Evolutionary conservation across 2,888 invertebrate genomes (phyloP).

Genomic region (Lochmaea crataegi): DNA sequence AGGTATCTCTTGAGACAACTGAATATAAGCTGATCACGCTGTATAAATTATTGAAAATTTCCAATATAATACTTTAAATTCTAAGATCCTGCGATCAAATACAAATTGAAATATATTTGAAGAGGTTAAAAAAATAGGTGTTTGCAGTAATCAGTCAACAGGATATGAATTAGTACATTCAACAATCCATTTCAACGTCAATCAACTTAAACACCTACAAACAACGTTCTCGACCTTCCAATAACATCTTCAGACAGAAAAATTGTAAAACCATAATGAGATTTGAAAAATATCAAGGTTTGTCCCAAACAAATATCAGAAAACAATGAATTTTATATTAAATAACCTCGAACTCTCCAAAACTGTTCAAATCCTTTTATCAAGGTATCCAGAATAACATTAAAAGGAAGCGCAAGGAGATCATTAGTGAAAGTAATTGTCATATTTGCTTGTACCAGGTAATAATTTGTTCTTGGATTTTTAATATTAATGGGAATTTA

Average conservation of each 20-base stretch:
- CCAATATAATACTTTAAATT: too few species aligned
- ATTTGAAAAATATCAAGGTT: slow-evolving; percentile 2
- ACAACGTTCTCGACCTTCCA: slow-evolving; percentile 6
- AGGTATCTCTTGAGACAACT: too few species aligned
- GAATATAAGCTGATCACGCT: too few species aligned
- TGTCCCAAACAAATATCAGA: slow-evolving; percentile 1
- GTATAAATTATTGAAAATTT: too few species aligned
- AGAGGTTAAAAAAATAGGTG: too few species aligned
- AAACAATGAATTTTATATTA: slow-evolving; percentile 1
- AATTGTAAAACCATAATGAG: slow-evolving; percentile 4
- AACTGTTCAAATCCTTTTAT: slow-evolving; percentile 6
- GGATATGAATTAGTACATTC: background rate
- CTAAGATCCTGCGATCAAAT: too few species aligned
- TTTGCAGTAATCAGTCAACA: too few species aligned
- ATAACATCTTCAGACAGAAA: slow-evolving; percentile 14
- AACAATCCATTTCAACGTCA: background rate
- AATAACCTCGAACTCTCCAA: slow-evolving; percentile 5
- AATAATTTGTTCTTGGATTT: too few species aligned
- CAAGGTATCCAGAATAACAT: background rate
- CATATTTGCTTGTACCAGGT: background rate
- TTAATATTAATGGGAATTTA: too few species aligned
- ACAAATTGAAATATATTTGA: too few species aligned
- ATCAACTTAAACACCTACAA: slow-evolving; percentile 9
- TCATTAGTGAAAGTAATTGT: background rate
- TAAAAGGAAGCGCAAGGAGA: background rate